phyloP scores from a whole-genome alignment of 2,888 invertebrate genomes.

The Tinea pellionella region DNA sequence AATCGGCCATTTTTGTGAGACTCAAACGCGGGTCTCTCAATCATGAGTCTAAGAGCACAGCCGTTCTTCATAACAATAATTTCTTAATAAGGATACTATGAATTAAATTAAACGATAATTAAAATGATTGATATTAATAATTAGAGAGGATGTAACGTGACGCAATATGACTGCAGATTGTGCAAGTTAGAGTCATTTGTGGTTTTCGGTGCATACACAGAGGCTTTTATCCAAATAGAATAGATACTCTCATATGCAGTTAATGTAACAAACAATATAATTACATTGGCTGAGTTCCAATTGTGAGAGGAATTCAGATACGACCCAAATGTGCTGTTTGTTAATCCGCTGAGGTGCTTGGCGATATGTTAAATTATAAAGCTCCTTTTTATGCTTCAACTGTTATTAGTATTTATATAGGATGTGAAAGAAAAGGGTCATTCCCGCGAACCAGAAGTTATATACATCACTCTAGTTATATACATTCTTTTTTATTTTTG shows the following conservation, averaged over 20 bases:
- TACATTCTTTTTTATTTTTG: no score
- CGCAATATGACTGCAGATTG: neutral
- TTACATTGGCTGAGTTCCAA: neutral
- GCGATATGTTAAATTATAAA: neutral
- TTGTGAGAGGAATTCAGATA: neutral
- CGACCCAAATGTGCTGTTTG: neutral
- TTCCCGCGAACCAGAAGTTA: no score
- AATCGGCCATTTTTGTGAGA: no score
- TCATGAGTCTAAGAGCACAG: no score
- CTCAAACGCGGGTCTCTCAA: no score
- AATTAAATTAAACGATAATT: no score
- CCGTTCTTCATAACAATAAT: no score
- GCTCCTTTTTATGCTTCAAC: neutral
- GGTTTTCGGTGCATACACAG: neutral
- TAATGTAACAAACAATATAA: conserved; percentile 11
- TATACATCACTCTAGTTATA: no score
- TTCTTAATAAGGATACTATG: no score
- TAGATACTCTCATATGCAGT: conserved; percentile 8
- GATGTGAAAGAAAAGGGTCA: no score
- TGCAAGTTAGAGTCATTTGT: neutral
- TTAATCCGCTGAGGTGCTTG: neutral
- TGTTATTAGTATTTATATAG: neutral
- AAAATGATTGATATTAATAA: no score
- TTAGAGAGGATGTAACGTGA: no score
- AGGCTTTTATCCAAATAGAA: conserved; percentile 8